Conservation (phyloP, 2,888 invertebrate genomes). For the Antheraea yamamai region DNA sequence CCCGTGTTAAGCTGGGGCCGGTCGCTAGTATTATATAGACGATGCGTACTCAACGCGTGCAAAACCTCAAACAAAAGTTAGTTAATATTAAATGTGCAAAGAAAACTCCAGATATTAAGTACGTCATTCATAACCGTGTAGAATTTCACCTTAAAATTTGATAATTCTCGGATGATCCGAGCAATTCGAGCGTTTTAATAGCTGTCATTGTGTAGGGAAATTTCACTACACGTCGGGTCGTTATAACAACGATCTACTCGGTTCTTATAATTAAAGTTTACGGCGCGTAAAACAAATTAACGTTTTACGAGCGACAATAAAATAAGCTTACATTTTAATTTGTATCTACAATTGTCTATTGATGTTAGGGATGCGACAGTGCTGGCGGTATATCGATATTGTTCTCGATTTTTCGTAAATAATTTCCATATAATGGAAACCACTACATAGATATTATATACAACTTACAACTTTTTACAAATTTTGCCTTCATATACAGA, state of each 20-base stretch:
- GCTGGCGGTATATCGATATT: background rate
- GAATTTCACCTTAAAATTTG: slow-evolving; percentile 15
- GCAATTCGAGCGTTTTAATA: slow-evolving; percentile 13
- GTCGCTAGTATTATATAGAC: background rate
- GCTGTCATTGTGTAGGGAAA: slow-evolving; percentile 7
- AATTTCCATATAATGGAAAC: too few relatives aligned
- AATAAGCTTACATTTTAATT: slow-evolving; percentile 23
- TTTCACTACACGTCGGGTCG: slow-evolving; percentile 19
- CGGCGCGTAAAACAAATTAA: slow-evolving; percentile 36
- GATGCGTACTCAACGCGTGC: background rate
- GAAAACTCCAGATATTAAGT: slow-evolving; percentile 4
- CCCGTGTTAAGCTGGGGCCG: too few relatives aligned
- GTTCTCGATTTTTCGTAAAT: background rate
- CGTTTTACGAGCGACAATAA: slow-evolving; percentile 29
- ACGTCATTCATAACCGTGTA: slow-evolving; percentile 21
- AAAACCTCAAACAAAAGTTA: background rate
- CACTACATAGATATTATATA: too few relatives aligned
- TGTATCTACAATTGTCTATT: slow-evolving; percentile 14
- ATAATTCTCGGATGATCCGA: slow-evolving; percentile 14
- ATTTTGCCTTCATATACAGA: too few relatives aligned
- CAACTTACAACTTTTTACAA: too few relatives aligned
- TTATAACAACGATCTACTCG: slow-evolving; percentile 18
- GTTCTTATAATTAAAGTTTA: slow-evolving; percentile 36
- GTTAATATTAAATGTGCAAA: background rate
- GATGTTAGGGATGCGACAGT: background rate